Base-by-base conservation (phyloP, 2,113 vertebrate species). In the Archilochus colubris region DNA sequence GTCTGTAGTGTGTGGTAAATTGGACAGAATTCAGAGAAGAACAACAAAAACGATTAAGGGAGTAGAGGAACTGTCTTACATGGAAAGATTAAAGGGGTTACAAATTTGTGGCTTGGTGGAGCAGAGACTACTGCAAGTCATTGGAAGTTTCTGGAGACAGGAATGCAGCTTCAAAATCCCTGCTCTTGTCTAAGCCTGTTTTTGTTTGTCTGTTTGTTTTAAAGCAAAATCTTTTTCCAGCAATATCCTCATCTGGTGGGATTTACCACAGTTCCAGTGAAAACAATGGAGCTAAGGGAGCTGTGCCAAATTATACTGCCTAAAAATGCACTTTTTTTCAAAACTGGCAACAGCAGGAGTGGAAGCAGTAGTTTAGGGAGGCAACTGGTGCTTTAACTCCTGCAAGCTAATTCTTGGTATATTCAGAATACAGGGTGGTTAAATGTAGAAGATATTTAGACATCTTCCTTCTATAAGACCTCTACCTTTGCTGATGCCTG, bases 81-180 rank as follows among this genome's bases (percentile, higher is more conserved):
- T 33, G 81, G 91, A 28, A 91, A 95, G 95, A 96, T 96, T 90
- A 96, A 97, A 96, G 70, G 73, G 36, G 0, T 84, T 94, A 96
- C 96, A 97, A 96, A 94, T 96, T 87, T 97, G 95, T 82, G 93
- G 94, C 92, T 96, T 95, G 88, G 81, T 96, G 89, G 69, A 89
- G 84, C 82, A 90, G 59, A 82, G 88, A 55, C 94, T 93, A 91
- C 84, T 87, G 88, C 51, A 27, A 96, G 88, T 76, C 53, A 5
- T 6, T 85, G 94, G 94, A 93, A 92, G 62, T 89, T 95, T 93
- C 95, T 93, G 58, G 75, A 96, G 91, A 19, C 67, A 76, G 88
- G 88, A 93, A 93, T 61, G 82, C 63, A 12, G 76, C 84, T 87
- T 75, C 80, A 78, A 53, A 82, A 92, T 27, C 88, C 75, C 63